Base-by-base conservation (phyloP, 2,797 vertebrate species). In the Benthosema pterotum region DNA sequence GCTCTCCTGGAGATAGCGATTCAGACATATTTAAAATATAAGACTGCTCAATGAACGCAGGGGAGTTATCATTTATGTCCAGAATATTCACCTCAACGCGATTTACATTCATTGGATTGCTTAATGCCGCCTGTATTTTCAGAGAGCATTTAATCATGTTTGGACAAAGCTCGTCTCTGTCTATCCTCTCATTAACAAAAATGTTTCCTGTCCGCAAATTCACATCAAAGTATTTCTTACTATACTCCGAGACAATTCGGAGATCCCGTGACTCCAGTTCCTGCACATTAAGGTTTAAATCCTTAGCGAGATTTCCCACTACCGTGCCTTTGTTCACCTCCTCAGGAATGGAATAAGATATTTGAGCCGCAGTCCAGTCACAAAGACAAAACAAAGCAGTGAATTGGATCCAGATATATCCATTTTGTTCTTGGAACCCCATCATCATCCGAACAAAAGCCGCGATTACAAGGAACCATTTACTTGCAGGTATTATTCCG, bases 261-360 rank as follows among this genome's bases (percentile, higher is more conserved):
- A 93, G 76, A 63, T 72, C 77, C 11, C 90, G 86, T 3, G 42
- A 56, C 3, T 86, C 82, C 17, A 93, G 46, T 1, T 90, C 85
- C 1, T 83, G 80, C 2, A 84, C 0, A 45, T 85, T 83, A 0
- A 93, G 46, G 42, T 90, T 89, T 6, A 92, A 77, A 82, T 94
- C 92, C 76, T 91, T 90, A 2, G 86, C 87, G 9, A 93, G 80
- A 65, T 92, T 90, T 4, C 92, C 92, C 52, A 95, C 84, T 12
- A 91, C 75, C 1, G 91, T 89, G 50, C 90, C 93, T 82, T 87
- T 89, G 72, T 89, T 89, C 69, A 75, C 75, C 65, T 94, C 94
- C 75, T 95, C 94, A 2, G 85, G 77, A 72, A 95, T 78, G 0
- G 89, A 88, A 78, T 94, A 95, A 1, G 86, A 82, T 49, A 94